A percentile compares a stretch with the other conserved stretches of the same genome.
Evolutionary conservation across 2,113 vertebrate genomes (phyloP).

Genomic region (Phasianus colchicus): DNA sequence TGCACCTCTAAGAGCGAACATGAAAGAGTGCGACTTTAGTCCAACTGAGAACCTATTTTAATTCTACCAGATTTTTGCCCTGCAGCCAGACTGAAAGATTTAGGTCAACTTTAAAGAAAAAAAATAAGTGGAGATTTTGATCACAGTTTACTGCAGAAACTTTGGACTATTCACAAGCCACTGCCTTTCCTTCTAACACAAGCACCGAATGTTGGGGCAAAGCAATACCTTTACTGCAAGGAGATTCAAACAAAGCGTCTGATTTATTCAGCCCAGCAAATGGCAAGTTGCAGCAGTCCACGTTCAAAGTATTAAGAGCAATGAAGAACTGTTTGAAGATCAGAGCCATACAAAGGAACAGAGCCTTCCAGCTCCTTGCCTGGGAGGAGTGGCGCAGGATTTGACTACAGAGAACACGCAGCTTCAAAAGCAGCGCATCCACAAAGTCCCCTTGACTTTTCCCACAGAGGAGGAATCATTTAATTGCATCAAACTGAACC

Average conservation of each 20-base stretch:
- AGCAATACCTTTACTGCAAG: not conserved
- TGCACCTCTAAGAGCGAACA: not conserved
- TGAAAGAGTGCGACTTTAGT: not conserved
- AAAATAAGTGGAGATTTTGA: not conserved
- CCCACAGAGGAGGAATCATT: not conserved
- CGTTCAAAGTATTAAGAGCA: not conserved
- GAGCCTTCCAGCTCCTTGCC: not conserved
- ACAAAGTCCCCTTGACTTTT: not conserved
- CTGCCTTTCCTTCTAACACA: not conserved
- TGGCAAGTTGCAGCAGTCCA: not conserved
- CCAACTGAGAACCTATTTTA: not conserved
- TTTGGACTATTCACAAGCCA: not conserved
- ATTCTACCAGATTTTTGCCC: not conserved
- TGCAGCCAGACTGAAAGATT: not conserved
- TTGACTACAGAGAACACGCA: not conserved
- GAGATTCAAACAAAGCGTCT: not conserved
- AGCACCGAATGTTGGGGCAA: not conserved
- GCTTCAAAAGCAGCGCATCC: conserved; percentile 2
- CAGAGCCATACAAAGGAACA: not conserved
- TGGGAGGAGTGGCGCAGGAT: not conserved
- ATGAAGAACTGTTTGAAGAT: not conserved
- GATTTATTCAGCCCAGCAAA: not conserved
- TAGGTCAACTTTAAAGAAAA: not conserved
- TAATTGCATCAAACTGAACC: conserved; percentile 23
- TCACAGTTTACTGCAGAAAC: not conserved